Base-by-base conservation (phyloP, 1,140 invertebrate species). In the Wiebesia pumilae region DNA sequence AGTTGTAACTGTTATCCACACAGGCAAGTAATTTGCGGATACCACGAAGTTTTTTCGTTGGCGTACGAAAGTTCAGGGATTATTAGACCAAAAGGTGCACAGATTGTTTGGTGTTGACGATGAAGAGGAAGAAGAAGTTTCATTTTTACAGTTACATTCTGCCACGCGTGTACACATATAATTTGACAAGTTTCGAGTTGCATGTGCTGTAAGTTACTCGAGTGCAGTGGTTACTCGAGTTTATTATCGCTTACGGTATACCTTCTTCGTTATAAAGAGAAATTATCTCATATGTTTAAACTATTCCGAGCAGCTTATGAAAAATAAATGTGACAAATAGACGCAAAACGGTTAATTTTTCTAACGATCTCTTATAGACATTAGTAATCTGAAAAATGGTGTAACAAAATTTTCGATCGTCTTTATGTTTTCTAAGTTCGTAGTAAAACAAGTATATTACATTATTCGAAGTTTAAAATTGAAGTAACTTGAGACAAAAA, bases 31-130 rank as follows among this genome's bases (percentile, higher is more conserved):
- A 4, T 10, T 62, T 27, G 58, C 3, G 58, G 58, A 62, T 62
- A 62, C 27, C 3, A 3, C 14, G 27, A 62, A 62, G 58, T 62
- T 62, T 7, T 62, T 62, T 27, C 3, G 58, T 62, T 27, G 24
- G 2, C 27, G 58, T 27, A 69, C 30, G 79, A 43, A 81, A 81
- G 80, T 81, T 81, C 21, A 6, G 65, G 40, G 80, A 54, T 81
- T 81, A 81, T 81, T 81, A 69, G 80, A 81, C 69, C 27, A 65
- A 69, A 81, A 30, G 27, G 40, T 6, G 24, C 4, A 2, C 58
- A 27, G 58, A 27, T 24, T 27, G 7, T 62, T 27, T 24, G 24
- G 24, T 62, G 16, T 10, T 62, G 27, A 27, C 24, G 24, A 62
- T 27, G 10, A 2, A 54, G 19, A 2, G 19, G 16, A 54, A 27